Conservation (phyloP, 2,113 vertebrate genomes). For the Sturnus vulgaris region DNA sequence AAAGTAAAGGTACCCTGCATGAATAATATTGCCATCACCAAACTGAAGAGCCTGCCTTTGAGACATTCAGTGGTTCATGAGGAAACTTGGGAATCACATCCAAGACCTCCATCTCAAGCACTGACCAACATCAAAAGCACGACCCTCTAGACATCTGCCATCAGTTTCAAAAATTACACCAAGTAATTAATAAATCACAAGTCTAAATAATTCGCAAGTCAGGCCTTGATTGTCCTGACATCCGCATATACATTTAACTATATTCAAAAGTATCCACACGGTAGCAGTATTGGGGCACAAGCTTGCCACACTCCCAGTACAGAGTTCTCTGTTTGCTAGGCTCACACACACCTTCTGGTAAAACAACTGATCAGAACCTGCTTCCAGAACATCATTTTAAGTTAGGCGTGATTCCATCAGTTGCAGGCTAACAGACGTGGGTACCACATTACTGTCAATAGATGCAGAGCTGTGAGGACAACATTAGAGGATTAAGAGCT, state of each 20-base stretch:
- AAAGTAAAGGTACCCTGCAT: not conserved
- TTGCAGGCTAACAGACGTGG: not conserved
- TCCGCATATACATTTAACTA: not conserved
- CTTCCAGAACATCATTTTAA: not conserved
- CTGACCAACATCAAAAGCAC: not conserved
- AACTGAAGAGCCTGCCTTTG: not conserved
- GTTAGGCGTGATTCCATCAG: not conserved
- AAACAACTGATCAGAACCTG: not conserved
- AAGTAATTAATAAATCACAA: not conserved
- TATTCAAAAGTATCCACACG: not conserved
- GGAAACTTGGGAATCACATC: not conserved
- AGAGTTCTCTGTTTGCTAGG: not conserved
- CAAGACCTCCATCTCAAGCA: not conserved
- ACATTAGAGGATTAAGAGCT: not conserved
- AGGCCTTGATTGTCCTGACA: not conserved
- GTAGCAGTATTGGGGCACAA: not conserved
- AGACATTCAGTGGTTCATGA: not conserved
- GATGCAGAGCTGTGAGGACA: not conserved
- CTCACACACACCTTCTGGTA: not conserved
- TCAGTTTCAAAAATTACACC: not conserved
- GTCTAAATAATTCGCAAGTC: not conserved
- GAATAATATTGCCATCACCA: fast-evolving
- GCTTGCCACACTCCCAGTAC: not conserved
- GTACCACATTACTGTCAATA: not conserved
- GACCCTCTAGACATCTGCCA: not conserved